Evolutionary conservation across 2,113 vertebrate species (phyloP).

Genomic region (Delphinus delphis): DNA sequence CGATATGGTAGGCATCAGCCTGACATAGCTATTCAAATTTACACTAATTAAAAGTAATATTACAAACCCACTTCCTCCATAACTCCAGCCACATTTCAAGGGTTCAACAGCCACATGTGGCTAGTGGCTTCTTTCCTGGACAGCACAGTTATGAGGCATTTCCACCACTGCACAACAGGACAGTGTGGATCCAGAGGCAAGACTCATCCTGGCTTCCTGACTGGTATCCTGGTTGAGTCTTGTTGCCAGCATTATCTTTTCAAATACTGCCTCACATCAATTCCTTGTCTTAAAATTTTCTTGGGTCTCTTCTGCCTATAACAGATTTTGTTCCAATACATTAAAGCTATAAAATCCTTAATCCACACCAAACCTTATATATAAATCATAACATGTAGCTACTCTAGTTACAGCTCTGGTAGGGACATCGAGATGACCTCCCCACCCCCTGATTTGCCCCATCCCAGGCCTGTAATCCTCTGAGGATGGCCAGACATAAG

Average conservation of each 20-base stretch:
- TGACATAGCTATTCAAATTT: not conserved
- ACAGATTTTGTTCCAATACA: not conserved
- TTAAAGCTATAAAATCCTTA: not conserved
- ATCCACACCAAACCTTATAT: conserved; percentile 6
- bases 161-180: not conserved
- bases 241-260: not conserved
- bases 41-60: not conserved
- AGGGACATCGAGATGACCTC: not conserved
- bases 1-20: not conserved
- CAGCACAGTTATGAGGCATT: not conserved
- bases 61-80: not conserved
- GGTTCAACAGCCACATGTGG: too few species aligned
- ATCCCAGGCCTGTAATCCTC: not conserved
- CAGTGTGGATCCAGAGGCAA: not conserved
- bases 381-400: not conserved
- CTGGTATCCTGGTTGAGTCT: not conserved
- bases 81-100: not conserved
- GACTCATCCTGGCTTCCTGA: not conserved
- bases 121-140: not conserved
- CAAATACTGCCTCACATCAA: not conserved
- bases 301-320: not conserved
- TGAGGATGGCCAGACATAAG: not conserved
- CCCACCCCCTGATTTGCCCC: not conserved
- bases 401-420: not conserved
- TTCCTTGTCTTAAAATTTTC: conserved; percentile 15